These are phyloP conservation scores for Enteromius unitaeniatus DNA, from an alignment of 2,797 vertebrate genomes.

Conservation along the genomic window DNA sequence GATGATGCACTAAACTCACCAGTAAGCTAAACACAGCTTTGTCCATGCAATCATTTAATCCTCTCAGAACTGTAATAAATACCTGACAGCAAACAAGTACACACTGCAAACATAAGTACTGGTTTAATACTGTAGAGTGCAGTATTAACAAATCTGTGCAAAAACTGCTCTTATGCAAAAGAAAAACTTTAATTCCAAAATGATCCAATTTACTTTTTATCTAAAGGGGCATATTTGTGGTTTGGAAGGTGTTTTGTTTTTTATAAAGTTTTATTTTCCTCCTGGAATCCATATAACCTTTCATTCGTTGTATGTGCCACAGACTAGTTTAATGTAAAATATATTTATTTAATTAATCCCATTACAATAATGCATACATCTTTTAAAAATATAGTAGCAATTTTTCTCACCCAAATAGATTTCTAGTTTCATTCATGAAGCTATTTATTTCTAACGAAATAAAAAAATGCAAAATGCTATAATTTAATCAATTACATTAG, in stretches of 20 bases:
- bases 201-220: not conserved
- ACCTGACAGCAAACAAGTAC: constrained; percentile 54
- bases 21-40: constrained; percentile 63
- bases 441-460: not conserved
- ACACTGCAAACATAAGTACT: constrained; percentile 37
- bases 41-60: constrained; percentile 61
- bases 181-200: not conserved
- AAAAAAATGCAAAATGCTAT: not conserved
- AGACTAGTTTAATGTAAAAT: not conserved
- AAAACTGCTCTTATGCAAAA: not conserved
- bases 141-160: not conserved
- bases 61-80: constrained; percentile 60
- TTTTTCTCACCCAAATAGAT: not conserved
- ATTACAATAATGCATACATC: not conserved
- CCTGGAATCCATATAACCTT: too few relatives aligned
- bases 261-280: not conserved
- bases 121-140: constrained; percentile 23
- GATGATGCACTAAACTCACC: constrained; percentile 56
- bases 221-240: not conserved
- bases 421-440: not conserved
- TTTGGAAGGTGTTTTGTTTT: not conserved
- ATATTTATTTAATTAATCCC: not conserved
- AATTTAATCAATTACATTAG: not conserved
- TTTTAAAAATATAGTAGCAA: not conserved
- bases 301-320: too few relatives aligned